Evolutionary conservation across 2,888 invertebrate genomes (phyloP), one percentile per base, ranked within the genome.

Genomic region (Trilocha varians): DNA sequence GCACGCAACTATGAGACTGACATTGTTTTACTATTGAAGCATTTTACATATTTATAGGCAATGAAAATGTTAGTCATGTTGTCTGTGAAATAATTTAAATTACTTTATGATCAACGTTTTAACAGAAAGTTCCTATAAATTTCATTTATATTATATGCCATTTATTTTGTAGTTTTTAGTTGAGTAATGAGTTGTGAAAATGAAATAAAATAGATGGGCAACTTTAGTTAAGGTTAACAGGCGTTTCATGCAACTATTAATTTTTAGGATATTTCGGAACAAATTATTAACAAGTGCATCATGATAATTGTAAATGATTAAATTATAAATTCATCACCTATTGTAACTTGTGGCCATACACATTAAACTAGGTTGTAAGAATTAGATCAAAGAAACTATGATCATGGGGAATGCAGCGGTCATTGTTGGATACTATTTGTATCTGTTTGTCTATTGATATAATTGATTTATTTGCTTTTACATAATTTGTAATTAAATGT

Each of bases 111-210:
- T 74, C 72, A 71, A 52, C 62, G 55, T 34, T 35, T 34, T 38
- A 25, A 72, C 70, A 70, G 61, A 78, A 75, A 79, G 83, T 83
- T 83, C 83, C 83, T 83, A 80, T 70, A 63, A 25, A 71, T 66
- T 72, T 70, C 66, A 69, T 62, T 66, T 36, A 43, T 57, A 61
- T 48, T 71, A 74, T 75, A 75, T 80, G 82, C 82, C 83, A 80
- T 82, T 76, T 72, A 65, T 42, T 36, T 39, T 14, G n/a, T 36
- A 36, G 16, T 25, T 6, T 25, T 9, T 25, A 25, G 25, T n/a
- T n/a, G n/a, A n/a, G n/a, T n/a, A n/a, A n/a, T n/a, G n/a, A n/a
- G n/a, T n/a, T n/a, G n/a, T n/a, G n/a, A n/a, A n/a, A n/a, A n/a
- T n/a, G n/a, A n/a, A n/a, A n/a, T n/a, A n/a, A n/a, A n/a, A n/a